These are phyloP conservation scores for Nymphicus hollandicus DNA, from an alignment of 2,113 vertebrate genomes.

Conservation along the genomic window DNA sequence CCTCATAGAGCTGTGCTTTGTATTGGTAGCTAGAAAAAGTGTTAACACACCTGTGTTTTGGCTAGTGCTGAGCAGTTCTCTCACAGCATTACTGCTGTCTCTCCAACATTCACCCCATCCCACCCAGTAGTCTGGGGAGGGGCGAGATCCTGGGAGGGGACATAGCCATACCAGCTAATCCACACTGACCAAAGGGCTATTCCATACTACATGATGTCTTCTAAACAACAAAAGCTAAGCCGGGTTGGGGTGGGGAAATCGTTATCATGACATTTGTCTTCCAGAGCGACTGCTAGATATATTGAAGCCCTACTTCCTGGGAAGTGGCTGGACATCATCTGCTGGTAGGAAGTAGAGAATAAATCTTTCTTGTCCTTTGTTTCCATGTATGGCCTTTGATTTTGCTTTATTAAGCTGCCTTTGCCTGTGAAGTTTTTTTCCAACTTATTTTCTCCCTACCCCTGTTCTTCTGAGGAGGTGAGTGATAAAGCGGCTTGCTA, in stretches of 20 bases:
- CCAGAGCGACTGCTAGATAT: rapidly evolving
- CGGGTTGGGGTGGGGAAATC: not conserved
- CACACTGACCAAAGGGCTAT: not conserved
- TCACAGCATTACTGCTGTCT: not conserved
- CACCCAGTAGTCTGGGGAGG: not conserved
- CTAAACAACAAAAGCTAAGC: not conserved
- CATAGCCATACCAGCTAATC: not conserved
- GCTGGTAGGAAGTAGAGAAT: not conserved
- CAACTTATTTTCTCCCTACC: not conserved
- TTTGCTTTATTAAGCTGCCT: not conserved
- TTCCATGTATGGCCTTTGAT: not conserved
- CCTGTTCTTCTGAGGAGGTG: not conserved
- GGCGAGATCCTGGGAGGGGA: not conserved
- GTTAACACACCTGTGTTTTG: not conserved
- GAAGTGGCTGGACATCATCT: not conserved
- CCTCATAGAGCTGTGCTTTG: not conserved
- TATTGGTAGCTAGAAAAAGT: not conserved
- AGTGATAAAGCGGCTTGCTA: not conserved
- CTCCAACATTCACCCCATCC: not conserved
- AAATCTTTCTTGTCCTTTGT: not conserved
- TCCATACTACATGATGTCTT: not conserved
- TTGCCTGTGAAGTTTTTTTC: not conserved
- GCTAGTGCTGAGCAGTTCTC: not conserved
- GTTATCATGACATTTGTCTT: not conserved
- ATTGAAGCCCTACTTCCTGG: not conserved